Conservation (phyloP, 1,140 invertebrate species). For the Odontomachus brunneus region DNA sequence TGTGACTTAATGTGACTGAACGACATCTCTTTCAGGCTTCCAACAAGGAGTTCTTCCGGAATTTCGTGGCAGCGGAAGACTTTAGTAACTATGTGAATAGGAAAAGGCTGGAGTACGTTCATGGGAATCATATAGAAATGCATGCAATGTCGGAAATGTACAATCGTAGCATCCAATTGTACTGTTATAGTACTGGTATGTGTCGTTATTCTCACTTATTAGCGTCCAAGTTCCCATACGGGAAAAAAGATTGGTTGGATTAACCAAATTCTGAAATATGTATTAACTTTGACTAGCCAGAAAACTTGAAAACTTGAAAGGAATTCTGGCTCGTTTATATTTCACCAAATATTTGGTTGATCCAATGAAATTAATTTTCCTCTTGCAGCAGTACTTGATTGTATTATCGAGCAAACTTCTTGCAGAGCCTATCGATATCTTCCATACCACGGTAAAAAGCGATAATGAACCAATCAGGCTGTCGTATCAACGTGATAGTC, state of each 20-base stretch:
- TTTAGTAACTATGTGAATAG: conserved; percentile 94
- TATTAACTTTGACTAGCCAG: too few species aligned
- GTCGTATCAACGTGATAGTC: conserved; percentile 95
- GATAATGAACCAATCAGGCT: conserved; percentile 94
- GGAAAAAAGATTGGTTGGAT: too few species aligned
- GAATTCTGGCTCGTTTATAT: too few species aligned
- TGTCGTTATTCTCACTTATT: conserved; percentile 27
- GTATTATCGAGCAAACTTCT: conserved; percentile 55
- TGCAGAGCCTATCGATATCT: conserved; percentile 96
- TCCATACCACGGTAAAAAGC: conserved; percentile 91
- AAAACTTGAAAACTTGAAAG: too few species aligned
- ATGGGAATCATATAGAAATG: conserved; percentile 98
- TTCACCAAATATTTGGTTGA: too few species aligned
- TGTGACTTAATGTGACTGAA: conserved; percentile 10
- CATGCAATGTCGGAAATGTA: conserved; percentile 97
- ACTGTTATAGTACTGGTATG: conserved; percentile 93
- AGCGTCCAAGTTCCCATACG: not conserved
- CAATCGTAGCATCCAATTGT: conserved; percentile 96
- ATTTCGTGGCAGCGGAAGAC: conserved; percentile 96
- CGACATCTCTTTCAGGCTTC: conserved; percentile 86
- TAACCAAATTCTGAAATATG: too few species aligned
- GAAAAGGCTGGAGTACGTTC: conserved; percentile 92
- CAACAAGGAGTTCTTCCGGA: conserved; percentile 96
- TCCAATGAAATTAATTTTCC: not conserved
- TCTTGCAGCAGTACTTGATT: not conserved